Evolutionary conservation across 2,797 vertebrate species (phyloP).

Genomic region (Octomys mimax): DNA sequence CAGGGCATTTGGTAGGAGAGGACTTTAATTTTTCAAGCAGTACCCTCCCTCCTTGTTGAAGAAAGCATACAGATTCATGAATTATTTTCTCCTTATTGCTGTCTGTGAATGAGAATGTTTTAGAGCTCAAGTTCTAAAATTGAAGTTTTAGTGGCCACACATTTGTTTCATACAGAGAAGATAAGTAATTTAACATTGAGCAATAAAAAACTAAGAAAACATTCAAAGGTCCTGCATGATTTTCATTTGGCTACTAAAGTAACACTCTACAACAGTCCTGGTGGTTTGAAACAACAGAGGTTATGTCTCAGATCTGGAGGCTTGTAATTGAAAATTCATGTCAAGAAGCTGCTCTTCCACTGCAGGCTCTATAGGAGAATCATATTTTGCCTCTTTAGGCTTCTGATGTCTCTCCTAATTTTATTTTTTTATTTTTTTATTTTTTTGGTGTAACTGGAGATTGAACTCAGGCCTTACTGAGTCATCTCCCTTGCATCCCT

Average conservation of each 20-base stretch:
- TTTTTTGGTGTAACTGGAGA: too few relatives aligned
- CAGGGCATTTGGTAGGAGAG: slow-evolving; percentile 64
- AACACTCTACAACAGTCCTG: background rate
- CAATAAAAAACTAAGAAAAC: background rate
- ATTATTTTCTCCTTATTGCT: slow-evolving; percentile 43
- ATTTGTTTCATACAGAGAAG: slow-evolving; percentile 2
- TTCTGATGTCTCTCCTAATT: background rate
- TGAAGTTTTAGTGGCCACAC: slow-evolving; percentile 25
- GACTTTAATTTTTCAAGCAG: slow-evolving; percentile 68
- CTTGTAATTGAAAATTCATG: background rate
- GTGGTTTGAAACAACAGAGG: background rate
- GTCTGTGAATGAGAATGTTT: background rate
- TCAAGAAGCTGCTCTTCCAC: too few relatives aligned
- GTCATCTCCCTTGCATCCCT: too few relatives aligned
- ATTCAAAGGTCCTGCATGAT: background rate
- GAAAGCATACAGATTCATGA: slow-evolving; percentile 77
- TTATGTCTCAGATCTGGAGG: background rate
- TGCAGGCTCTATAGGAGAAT: background rate
- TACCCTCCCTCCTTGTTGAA: slow-evolving; percentile 75
- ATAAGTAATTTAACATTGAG: slow-evolving; percentile 5
- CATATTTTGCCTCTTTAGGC: background rate
- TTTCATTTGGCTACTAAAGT: background rate
- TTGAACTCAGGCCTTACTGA: too few relatives aligned
- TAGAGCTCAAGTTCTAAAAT: slow-evolving; percentile 23
- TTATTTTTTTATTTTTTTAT: background rate